Evolutionary conservation across 2,113 vertebrate species (phyloP), one percentile per base, ranked within the genome.

Genomic region (Colius striatus): DNA sequence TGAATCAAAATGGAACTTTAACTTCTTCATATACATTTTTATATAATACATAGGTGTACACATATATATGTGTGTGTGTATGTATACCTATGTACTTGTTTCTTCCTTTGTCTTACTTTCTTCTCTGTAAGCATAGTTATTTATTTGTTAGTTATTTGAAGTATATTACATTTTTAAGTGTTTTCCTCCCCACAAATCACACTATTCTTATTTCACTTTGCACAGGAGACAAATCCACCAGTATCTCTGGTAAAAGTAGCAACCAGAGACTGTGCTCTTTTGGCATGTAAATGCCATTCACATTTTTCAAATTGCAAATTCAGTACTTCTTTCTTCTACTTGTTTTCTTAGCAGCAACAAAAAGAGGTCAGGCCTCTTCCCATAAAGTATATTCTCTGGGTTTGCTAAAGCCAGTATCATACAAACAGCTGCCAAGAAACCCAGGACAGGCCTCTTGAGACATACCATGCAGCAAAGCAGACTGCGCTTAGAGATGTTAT

Each of bases 371-470:
- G 6, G 50, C 51, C 20, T 29, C 71, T 72, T 92, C 43, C 78
- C 25, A 30, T 38, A 71, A 88, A 63, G 50, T 71, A 32, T 15
- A 4, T 87, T 91, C 25, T 77, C 25, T 71, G 47, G 51, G 66
- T 58, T 75, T 57, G 22, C 60, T 91, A 11, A 84, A 84, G 71
- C 41, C 45, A 62, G 25, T 43, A 51, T 65, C 65, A 50, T 26
- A 27, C 50, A 82, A 90, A 86, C 4, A 91, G 48, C 85, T 92
- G 82, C 72, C 75, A 82, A 41, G 79, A 71, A 93, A 83, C 6
- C 6, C 12, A 80, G 73, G 30, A 26, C 17, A 43, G 74, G 58
- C 25, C 66, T 50, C 5, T 30, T 68, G 67, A 26, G 48, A 9
- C 25, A 9, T 23, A 11, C 34, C 41, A 34, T 32, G 10, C 54